Percentiles rank a stretch among this genome's conserved stretches.
phyloP scores from a whole-genome alignment of 2,888 invertebrate species.

The Drosophila tanythrix region DNA sequence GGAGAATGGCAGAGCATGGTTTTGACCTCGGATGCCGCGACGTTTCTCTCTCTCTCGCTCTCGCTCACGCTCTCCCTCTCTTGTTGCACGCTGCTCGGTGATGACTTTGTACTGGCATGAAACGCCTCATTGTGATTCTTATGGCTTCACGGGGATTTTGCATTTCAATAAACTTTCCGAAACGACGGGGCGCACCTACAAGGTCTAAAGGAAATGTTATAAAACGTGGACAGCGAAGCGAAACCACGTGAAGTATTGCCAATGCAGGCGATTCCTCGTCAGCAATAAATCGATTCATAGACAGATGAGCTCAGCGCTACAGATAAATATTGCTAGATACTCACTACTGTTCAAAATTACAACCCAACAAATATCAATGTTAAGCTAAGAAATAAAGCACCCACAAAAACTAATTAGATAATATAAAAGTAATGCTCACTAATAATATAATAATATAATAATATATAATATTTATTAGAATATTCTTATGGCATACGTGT shows the following conservation, averaged over 20 bases:
- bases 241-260: conserved; percentile 28
- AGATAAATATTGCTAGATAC: neutral
- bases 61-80: neutral
- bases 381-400: neutral
- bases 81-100: conserved; percentile 34
- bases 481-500: too few species aligned
- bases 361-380: neutral
- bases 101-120: conserved; percentile 57
- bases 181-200: conserved; percentile 63
- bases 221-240: conserved; percentile 24
- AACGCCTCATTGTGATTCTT: conserved; percentile 69
- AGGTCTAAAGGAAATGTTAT: conserved; percentile 33
- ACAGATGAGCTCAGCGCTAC: conserved; percentile 2
- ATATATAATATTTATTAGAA: too few species aligned
- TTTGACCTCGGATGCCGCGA: conserved; percentile 65
- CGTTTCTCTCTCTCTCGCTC: conserved; percentile 28
- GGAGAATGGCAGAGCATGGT: conserved; percentile 47
- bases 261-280: conserved; percentile 6
- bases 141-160: conserved; percentile 76
- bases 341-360: neutral
- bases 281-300: conserved; percentile 13
- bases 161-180: conserved; percentile 67
- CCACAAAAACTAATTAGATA: neutral
- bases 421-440: neutral
- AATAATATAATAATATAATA: too few species aligned